Evolutionary conservation across 2,113 vertebrate genomes (phyloP).

Genomic region (Sminthopsis crassicaudata): DNA sequence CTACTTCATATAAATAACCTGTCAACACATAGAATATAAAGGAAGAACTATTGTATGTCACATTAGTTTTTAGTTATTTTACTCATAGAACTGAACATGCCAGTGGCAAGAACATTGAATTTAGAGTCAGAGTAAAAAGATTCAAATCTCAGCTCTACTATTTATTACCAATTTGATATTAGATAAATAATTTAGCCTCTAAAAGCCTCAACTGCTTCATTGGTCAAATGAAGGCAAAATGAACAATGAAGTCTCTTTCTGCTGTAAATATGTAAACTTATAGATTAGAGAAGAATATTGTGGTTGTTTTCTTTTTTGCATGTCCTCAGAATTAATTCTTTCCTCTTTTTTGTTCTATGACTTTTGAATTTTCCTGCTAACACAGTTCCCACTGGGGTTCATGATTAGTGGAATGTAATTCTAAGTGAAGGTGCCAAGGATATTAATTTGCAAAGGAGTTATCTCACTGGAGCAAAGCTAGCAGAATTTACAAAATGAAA

Average conservation of each 20-base stretch:
- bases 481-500: conserved; percentile 1
- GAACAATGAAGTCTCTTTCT: background rate
- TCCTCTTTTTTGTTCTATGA: conserved; percentile 5
- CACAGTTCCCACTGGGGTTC: background rate
- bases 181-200: background rate
- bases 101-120: background rate
- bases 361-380: conserved; percentile 48
- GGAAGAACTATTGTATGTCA: background rate
- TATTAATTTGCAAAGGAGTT: conserved; percentile 31
- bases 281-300: background rate
- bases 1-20: conserved; percentile 6
- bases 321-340: conserved; percentile 17
- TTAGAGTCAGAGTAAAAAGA: background rate
- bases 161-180: background rate
- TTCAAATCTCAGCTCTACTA: background rate
- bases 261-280: background rate
- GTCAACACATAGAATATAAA: background rate
- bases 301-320: background rate
- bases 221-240: background rate
- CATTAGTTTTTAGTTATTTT: background rate
- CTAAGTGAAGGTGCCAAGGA: conserved; percentile 3
- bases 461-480: conserved; percentile 31
- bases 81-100: background rate
- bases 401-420: conserved; percentile 27
- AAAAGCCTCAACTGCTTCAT: background rate